A percentile compares a stretch with the other conserved stretches of the same genome.
phyloP scores from a whole-genome alignment of 2,113 vertebrate genomes.

The Callipepla squamata region DNA sequence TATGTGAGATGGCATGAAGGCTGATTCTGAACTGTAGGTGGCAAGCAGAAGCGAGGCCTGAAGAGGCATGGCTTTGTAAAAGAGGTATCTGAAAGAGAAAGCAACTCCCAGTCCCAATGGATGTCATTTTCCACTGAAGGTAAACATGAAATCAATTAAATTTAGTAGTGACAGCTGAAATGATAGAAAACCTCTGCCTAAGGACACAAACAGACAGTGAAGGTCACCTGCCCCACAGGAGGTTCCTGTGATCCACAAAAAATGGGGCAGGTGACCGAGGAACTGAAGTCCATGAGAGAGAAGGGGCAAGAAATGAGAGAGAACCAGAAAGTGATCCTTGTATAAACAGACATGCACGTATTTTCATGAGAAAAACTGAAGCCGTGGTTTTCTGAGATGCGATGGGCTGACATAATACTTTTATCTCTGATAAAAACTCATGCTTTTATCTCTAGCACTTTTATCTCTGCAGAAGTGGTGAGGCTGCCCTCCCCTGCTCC shows the following conservation, averaged over 20 bases:
- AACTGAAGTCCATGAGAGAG: not conserved
- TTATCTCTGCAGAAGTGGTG: not conserved
- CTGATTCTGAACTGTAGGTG: not conserved
- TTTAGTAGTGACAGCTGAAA: constrained; percentile 18
- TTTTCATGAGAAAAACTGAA: not conserved
- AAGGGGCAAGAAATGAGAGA: not conserved
- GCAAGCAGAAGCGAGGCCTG: not conserved
- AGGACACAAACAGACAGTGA: not conserved
- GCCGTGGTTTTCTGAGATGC: not conserved
- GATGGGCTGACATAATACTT: not conserved
- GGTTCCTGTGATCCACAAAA: rapidly evolving
- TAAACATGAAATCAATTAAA: not conserved
- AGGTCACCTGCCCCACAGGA: not conserved
- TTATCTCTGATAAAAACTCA: not conserved
- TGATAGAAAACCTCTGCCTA: not conserved
- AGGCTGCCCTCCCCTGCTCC: not conserved
- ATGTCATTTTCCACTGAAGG: not conserved
- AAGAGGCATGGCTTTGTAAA: not conserved
- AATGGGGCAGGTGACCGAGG: not conserved
- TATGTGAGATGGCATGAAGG: not conserved
- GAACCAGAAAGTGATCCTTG: not conserved
- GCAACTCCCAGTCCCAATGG: not conserved
- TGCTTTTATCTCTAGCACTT: not conserved
- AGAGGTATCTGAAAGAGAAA: not conserved
- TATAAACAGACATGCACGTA: not conserved